These are phyloP conservation scores for Heliopora coerulea DNA, from an alignment of 92 coral and sea anemone genomes.

Conservation along the genomic window DNA sequence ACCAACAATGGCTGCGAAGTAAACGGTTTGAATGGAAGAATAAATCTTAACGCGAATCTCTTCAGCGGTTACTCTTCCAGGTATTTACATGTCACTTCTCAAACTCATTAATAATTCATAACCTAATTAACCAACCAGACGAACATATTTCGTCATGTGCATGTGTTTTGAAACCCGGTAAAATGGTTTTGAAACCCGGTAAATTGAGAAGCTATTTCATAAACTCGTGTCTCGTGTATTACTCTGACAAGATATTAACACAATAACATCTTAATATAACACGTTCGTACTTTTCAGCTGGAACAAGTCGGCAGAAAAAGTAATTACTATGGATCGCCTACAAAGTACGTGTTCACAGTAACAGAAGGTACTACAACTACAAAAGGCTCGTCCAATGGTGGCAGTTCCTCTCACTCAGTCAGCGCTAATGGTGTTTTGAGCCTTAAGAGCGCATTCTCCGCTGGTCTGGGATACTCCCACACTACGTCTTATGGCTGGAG, in stretches of 20 bases:
- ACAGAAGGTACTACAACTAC: conserved; percentile 43
- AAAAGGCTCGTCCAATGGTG: conserved; percentile 30
- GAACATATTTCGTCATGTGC: too few relatives aligned
- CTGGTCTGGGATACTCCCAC: conserved; percentile 46
- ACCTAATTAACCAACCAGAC: too few relatives aligned
- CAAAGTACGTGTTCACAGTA: conserved; percentile 33
- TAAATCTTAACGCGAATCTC: conserved; percentile 24
- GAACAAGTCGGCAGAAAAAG: conserved; percentile 18
- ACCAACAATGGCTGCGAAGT: conserved; percentile 25
- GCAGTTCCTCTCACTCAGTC: conserved; percentile 28
- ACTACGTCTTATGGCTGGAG: conserved; percentile 50
- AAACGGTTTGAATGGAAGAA: conserved; percentile 34
- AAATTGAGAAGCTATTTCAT: conserved; percentile 1
- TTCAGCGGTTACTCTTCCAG: conserved; percentile 11
- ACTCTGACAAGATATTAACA: too few relatives aligned
- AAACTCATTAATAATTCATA: too few relatives aligned
- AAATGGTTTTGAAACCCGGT: neutral
- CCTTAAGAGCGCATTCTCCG: conserved; percentile 43
- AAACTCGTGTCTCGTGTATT: too few relatives aligned
- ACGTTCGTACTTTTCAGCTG: neutral
- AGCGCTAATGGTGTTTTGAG: conserved; percentile 35
- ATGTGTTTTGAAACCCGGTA: too few relatives aligned
- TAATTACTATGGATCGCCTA: neutral
- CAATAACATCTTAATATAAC: neutral
- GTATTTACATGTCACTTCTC: too few relatives aligned